phyloP scores from a whole-genome alignment of 2,113 vertebrate genomes.

The Oncorhynchus keta region DNA sequence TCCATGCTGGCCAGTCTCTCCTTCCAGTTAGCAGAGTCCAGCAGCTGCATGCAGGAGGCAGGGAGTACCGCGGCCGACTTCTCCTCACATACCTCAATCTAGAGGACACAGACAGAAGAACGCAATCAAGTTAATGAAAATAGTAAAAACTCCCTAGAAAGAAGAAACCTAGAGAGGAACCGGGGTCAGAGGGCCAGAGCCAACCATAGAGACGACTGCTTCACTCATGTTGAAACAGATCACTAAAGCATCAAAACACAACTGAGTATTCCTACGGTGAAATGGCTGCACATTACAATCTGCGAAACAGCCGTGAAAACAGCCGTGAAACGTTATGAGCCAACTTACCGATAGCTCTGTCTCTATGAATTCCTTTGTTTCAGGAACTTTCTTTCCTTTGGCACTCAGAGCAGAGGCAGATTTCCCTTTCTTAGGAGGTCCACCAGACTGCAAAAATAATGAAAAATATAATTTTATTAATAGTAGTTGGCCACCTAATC shows the following conservation, averaged over 20 bases:
- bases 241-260: background rate
- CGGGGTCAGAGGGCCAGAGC: too few species aligned
- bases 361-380: conserved; percentile 85
- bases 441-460: conserved; percentile 74
- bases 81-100: conserved; percentile 93
- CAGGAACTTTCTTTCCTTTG: conserved; percentile 84
- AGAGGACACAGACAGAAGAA: background rate
- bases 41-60: conserved; percentile 85
- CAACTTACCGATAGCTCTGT: conserved; percentile 86
- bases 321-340: background rate
- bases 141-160: background rate
- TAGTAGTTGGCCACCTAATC: background rate
- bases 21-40: conserved; percentile 96
- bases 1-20: conserved; percentile 97
- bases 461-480: too few species aligned
- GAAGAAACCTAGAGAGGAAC: too few species aligned
- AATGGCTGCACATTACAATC: background rate
- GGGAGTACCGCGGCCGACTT: conserved; percentile 89
- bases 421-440: conserved; percentile 86
- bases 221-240: background rate
- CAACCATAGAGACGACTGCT: background rate
- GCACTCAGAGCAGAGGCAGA: conserved; percentile 65
- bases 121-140: background rate
- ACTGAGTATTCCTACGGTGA: background rate
- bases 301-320: background rate